Percentiles rank a stretch among this genome's conserved stretches.
phyloP scores from a whole-genome alignment of 2,888 invertebrate genomes.

The Norana najaformis region DNA sequence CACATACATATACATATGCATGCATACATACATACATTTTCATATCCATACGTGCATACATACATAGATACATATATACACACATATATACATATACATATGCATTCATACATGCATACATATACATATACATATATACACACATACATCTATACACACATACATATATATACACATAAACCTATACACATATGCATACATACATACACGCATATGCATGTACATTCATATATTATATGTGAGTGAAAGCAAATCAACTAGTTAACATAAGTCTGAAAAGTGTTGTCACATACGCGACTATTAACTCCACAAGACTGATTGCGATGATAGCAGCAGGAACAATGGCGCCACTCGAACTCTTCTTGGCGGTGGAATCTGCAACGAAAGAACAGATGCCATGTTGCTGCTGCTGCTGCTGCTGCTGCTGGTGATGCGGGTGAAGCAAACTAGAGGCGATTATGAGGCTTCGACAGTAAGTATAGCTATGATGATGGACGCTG shows the following conservation, averaged over 20 bases:
- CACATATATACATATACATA: too few species aligned
- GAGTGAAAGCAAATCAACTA: not conserved
- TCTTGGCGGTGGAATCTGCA: not conserved
- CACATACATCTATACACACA: not conserved
- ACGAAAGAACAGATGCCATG: not conserved
- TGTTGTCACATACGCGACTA: not conserved
- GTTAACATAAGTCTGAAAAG: too few species aligned
- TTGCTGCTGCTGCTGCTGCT: not conserved
- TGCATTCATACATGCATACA: too few species aligned
- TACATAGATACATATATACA: too few species aligned
- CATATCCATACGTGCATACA: too few species aligned
- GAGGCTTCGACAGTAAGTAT: too few species aligned
- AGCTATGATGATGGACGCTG: too few species aligned
- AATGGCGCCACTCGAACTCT: not conserved
- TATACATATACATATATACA: not conserved
- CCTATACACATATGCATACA: not conserved
- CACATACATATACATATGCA: too few species aligned
- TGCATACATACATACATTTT: too few species aligned
- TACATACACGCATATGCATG: not conserved
- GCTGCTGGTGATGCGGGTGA: too few species aligned
- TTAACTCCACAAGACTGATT: not conserved
- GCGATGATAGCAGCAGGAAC: not conserved
- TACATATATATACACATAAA: not conserved
- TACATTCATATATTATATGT: not conserved
- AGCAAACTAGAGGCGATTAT: too few species aligned